phyloP scores from a whole-genome alignment of 2,888 invertebrate species.

The Hirudinaria manillensis region DNA sequence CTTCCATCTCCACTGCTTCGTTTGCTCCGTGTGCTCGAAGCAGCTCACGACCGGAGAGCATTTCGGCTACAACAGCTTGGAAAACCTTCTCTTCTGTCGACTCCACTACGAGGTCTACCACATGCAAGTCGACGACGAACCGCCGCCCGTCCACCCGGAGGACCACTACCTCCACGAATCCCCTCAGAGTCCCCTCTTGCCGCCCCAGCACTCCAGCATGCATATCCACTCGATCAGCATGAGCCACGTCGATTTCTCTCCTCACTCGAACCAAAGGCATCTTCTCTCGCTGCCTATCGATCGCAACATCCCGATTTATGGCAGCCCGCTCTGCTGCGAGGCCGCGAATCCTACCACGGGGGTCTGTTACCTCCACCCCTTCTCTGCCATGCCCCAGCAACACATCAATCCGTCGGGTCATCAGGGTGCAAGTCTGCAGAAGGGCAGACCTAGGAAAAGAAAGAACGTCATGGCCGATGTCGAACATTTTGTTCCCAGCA shows the following conservation, averaged over 20 bases:
- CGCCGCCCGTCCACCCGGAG: background rate
- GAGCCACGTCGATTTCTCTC: conserved; percentile 8
- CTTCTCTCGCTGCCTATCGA: background rate
- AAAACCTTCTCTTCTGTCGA: conserved; percentile 72
- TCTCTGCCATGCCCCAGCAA: background rate
- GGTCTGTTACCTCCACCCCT: conserved; percentile 26
- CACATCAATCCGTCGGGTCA: conserved; percentile 12
- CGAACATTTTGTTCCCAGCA: conserved; percentile 30
- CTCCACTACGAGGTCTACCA: conserved; percentile 29
- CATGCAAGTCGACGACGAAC: background rate
- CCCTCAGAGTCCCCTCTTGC: conserved; percentile 3
- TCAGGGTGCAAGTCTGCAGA: conserved; percentile 29
- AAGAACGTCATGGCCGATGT: conserved; percentile 30
- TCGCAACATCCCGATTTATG: background rate
- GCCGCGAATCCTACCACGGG: conserved; percentile 9
- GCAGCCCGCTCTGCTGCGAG: conserved; percentile 12
- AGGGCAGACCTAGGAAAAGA: conserved; percentile 37
- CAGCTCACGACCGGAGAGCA: conserved; percentile 80
- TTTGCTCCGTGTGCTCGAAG: conserved; percentile 75
- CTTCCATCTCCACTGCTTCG: conserved; percentile 83
- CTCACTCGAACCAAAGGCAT: background rate
- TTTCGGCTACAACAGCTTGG: conserved; percentile 63
- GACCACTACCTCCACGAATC: background rate
- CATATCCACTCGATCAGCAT: background rate
- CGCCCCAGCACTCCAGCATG: background rate